phyloP scores from a whole-genome alignment of 2,797 vertebrate species.

The Mus spretus region DNA sequence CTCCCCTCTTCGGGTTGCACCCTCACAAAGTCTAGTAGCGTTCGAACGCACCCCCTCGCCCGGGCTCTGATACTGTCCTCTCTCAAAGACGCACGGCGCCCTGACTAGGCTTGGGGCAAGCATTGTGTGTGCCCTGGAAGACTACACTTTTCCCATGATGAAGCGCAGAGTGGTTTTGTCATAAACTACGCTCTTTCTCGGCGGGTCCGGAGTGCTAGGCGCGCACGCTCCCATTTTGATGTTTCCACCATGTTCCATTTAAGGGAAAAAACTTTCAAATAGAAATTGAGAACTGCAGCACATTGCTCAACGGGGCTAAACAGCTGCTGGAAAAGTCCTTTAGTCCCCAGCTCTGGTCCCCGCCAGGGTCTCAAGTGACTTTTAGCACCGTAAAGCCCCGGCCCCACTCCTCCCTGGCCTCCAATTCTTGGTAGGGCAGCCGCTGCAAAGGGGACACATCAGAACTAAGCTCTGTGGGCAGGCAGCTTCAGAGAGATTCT shows the following conservation, averaged over 20 bases:
- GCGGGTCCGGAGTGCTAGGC: background rate
- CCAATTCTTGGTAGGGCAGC: background rate
- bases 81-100: background rate
- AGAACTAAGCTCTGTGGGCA: background rate
- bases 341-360: background rate
- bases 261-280: slow-evolving; percentile 67
- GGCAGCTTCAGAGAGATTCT: background rate
- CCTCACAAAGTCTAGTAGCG: background rate
- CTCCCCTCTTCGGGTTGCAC: background rate
- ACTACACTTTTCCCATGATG: background rate
- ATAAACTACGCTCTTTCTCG: background rate
- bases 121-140: background rate
- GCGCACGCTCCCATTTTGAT: slow-evolving; percentile 16
- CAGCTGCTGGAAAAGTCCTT: slow-evolving; percentile 70
- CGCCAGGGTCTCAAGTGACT: slow-evolving; percentile 22
- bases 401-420: background rate
- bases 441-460: background rate
- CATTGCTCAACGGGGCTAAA: background rate
- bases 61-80: slow-evolving; percentile 40
- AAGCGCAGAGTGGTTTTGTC: background rate
- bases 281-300: slow-evolving; percentile 27
- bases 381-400: background rate
- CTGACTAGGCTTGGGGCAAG: background rate
- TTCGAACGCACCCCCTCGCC: background rate
- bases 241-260: slow-evolving; percentile 27